These are phyloP conservation scores for Australoheros scitulus DNA, from an alignment of 2,113 vertebrate genomes.

Conservation along the genomic window DNA sequence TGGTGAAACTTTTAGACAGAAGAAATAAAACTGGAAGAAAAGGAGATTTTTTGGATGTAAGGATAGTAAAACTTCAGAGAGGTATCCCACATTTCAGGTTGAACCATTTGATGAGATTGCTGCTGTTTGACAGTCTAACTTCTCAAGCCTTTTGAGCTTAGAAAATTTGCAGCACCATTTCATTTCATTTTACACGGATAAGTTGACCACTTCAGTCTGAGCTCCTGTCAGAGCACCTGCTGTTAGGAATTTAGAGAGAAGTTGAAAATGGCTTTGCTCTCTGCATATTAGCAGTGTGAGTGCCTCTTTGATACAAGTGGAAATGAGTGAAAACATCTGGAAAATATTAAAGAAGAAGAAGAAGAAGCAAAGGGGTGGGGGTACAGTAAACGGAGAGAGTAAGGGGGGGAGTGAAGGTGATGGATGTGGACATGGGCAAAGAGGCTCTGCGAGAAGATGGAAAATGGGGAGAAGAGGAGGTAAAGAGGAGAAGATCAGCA, in stretches of 20 bases:
- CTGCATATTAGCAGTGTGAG: background rate
- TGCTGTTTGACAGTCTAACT: background rate
- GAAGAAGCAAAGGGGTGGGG: background rate
- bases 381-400: background rate
- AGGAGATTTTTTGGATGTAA: background rate
- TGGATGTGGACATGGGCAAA: constrained; percentile 38
- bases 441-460: background rate
- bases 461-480: background rate
- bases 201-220: constrained; percentile 10
- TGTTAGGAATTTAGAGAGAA: constrained; percentile 25
- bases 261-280: background rate
- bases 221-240: background rate
- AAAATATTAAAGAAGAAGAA: constrained; percentile 8
- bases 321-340: background rate
- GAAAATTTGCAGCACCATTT: background rate
- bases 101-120: background rate
- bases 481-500: constrained; percentile 16
- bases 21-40: background rate
- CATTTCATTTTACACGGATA: background rate
- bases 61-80: background rate
- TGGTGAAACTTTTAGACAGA: background rate
- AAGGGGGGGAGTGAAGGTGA: background rate
- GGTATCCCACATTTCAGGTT: background rate
- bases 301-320: no score
- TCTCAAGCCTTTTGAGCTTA: background rate